Conservation (phyloP, 2,888 invertebrate genomes). For the Aleiodes alternator region DNA sequence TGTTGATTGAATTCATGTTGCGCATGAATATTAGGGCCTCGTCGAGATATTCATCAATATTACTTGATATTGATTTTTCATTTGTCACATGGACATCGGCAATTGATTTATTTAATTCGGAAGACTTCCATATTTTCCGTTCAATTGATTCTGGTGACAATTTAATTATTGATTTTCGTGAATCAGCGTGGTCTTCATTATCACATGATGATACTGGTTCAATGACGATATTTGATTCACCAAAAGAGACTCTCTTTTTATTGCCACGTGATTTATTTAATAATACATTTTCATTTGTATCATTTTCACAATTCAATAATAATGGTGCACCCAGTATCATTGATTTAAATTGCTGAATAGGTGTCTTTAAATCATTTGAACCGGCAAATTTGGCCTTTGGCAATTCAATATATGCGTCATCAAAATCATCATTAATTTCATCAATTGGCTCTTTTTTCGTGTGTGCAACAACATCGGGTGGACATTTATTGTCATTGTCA, state of each 20-base stretch:
- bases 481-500: constrained; percentile 57
- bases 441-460: constrained; percentile 59
- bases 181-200: constrained; percentile 6
- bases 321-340: constrained; percentile 57
- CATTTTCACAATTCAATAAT: constrained; percentile 18
- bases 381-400: constrained; percentile 55
- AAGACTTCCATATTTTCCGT: constrained; percentile 10
- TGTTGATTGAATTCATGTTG: constrained; percentile 67
- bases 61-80: constrained; percentile 46
- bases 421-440: constrained; percentile 55
- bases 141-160: neutral
- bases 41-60: constrained; percentile 62
- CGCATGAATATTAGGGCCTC: constrained; percentile 66
- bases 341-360: constrained; percentile 59
- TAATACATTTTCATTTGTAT: constrained; percentile 7
- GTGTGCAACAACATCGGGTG: constrained; percentile 67
- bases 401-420: constrained; percentile 58
- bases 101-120: neutral
- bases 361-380: constrained; percentile 29
- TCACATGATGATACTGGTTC: constrained; percentile 36
- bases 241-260: constrained; percentile 35
- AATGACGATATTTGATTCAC: constrained; percentile 33
- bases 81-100: neutral
- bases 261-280: constrained; percentile 35
- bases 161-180: constrained; percentile 62